Conservation (phyloP, 2,113 vertebrate genomes). For the Anguilla rostrata region DNA sequence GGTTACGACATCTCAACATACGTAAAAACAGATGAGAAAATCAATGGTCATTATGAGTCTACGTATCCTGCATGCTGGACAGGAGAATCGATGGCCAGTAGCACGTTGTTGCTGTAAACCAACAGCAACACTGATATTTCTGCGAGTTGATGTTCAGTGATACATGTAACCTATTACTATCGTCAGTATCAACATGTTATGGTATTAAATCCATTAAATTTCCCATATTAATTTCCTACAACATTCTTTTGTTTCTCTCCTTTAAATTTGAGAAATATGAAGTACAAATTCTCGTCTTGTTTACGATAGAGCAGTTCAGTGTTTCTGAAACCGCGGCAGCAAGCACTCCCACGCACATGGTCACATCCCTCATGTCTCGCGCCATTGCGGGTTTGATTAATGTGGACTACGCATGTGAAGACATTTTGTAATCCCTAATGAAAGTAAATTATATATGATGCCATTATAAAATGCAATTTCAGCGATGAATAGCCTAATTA, state of each 20-base stretch:
- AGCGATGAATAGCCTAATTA: not conserved
- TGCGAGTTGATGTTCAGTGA: not conserved
- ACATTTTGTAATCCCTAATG: no score
- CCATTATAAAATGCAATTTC: not conserved
- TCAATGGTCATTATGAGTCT: conserved; percentile 53
- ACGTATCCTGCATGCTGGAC: conserved; percentile 76
- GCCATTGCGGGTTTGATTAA: no score
- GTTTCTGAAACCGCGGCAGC: not conserved
- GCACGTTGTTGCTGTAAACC: not conserved
- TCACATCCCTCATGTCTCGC: no score
- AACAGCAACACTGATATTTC: not conserved
- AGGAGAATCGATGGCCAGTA: conserved; percentile 74
- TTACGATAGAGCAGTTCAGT: not conserved
- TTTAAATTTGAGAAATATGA: no score
- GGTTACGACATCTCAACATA: not conserved
- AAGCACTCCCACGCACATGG: not conserved
- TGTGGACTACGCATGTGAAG: no score
- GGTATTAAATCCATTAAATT: no score
- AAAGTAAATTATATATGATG: no score
- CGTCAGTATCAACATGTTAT: no score
- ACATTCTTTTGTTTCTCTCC: no score
- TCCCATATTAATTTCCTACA: no score
- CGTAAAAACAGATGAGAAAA: not conserved
- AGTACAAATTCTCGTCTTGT: not conserved
- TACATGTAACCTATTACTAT: not conserved